Base-by-base conservation (phyloP, 2,797 vertebrate species). In the Betta splendens region DNA sequence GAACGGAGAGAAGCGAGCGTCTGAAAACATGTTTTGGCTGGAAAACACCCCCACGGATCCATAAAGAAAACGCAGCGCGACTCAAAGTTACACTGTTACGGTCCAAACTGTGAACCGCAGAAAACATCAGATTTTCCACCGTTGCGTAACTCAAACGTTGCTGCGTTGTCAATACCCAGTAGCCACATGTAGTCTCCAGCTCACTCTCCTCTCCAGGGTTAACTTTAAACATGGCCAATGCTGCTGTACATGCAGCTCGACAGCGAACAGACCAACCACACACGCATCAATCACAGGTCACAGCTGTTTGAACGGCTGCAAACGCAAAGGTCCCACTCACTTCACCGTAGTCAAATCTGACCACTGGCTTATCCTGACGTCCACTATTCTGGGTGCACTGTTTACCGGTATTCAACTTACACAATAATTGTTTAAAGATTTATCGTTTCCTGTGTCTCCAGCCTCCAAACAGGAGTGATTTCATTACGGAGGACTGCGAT, bases 1-100 rank as follows among this genome's bases (percentile, higher is more conserved):
- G 25, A 31, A 47, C 40, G 43, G 6, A 1, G 50, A 39, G 20
- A 45, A 55, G 5, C 0, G 9, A 28, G 3, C 40, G 21, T 37
- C 4, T 46, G 38, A 22, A 51, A 56, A 56, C 8, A 3, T 36
- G 20, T 58, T 44, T 40, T 12, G 11, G 18, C 16, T 28, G 22
- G 18, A 12, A 55, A 40, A 16, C 18, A 17, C 35, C 5, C 2
- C 13, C 17, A 35, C 43, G 6, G 17, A 43, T 54, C 3, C 23
- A 5, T 16, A 21, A 47, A 20, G 23, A 29, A 31, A 43, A 43
- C 9, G 10, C 15, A 11, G 11, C 37, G n/a, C 23, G 45, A 29
- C 18, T 12, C n/a, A 12, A 11, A 23, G 9, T 22, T 10, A 16
- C 23, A 8, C 11, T 36, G 40, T 20, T 23, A 15, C 1, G 25